Evolutionary conservation across 2,113 vertebrate genomes (phyloP).

Genomic region (Ptilonorhynchus violaceus): DNA sequence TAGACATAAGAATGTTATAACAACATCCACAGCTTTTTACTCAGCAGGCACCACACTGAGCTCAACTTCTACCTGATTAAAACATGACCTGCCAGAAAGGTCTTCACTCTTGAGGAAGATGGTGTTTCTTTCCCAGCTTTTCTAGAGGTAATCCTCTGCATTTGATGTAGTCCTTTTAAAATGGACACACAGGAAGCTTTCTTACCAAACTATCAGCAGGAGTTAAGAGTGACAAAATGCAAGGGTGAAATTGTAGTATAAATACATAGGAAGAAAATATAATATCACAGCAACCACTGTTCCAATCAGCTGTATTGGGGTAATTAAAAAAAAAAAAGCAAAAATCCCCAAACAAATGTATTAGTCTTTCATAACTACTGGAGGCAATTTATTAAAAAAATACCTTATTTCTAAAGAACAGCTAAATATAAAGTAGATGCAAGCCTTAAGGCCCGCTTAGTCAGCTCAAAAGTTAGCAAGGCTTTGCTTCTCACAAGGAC

Average conservation of each 20-base stretch:
- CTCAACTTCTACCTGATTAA: neutral
- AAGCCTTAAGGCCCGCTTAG: neutral
- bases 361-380: neutral
- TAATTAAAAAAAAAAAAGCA: neutral
- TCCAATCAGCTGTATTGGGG: neutral
- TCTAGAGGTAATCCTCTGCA: neutral
- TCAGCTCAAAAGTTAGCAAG: neutral
- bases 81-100: neutral
- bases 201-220: neutral
- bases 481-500: neutral
- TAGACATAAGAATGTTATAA: neutral
- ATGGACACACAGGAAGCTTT: neutral
- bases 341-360: accelerated
- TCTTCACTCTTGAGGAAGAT: neutral
- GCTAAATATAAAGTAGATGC: neutral
- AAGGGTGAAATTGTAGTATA: neutral
- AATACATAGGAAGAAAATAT: neutral
- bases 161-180: neutral
- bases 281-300: neutral
- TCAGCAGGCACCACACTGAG: neutral
- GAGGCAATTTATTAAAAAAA: neutral
- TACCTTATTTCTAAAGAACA: neutral
- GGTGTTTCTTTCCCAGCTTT: neutral
- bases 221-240: neutral
- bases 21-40: neutral